phyloP scores from a whole-genome alignment of 2,113 vertebrate genomes.

The Euleptes europaea region DNA sequence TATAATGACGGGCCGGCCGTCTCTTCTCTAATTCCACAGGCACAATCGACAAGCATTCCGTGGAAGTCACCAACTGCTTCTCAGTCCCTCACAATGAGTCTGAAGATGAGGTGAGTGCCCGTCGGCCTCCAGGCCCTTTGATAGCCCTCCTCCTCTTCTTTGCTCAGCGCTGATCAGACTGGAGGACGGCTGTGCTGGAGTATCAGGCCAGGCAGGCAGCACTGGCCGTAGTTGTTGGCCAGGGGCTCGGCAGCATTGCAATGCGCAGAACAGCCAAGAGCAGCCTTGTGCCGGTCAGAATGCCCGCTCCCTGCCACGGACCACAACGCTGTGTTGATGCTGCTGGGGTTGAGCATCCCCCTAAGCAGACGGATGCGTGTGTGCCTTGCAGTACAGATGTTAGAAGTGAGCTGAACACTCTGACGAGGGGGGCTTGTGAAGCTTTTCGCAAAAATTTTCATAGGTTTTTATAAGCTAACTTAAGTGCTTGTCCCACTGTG shows the following conservation, averaged over 20 bases:
- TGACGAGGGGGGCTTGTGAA: background rate
- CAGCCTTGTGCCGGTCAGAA: too few relatives aligned
- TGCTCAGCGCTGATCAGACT: background rate
- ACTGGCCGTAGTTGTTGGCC: background rate
- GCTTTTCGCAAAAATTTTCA: background rate
- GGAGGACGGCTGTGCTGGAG: background rate
- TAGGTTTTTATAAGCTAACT: background rate
- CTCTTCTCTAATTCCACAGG: slow-evolving; percentile 70
- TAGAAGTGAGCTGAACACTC: background rate
- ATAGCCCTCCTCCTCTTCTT: background rate
- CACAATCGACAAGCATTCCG: slow-evolving; percentile 92
- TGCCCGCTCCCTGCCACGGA: background rate
- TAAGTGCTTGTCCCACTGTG: too few relatives aligned
- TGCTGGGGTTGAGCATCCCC: background rate
- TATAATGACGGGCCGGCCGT: too few relatives aligned
- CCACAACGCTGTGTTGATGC: background rate
- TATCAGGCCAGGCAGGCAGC: background rate
- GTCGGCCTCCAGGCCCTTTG: background rate
- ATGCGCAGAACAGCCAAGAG: background rate
- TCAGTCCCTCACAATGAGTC: slow-evolving; percentile 98
- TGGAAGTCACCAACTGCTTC: slow-evolving; percentile 98
- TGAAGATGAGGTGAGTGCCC: slow-evolving; percentile 89
- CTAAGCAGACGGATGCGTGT: background rate
- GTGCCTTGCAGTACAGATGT: background rate
- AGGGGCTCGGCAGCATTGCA: too few relatives aligned